These are phyloP conservation scores for Bradypodion ventrale DNA, from an alignment of 2,797 vertebrate species.

Conservation along the genomic window DNA sequence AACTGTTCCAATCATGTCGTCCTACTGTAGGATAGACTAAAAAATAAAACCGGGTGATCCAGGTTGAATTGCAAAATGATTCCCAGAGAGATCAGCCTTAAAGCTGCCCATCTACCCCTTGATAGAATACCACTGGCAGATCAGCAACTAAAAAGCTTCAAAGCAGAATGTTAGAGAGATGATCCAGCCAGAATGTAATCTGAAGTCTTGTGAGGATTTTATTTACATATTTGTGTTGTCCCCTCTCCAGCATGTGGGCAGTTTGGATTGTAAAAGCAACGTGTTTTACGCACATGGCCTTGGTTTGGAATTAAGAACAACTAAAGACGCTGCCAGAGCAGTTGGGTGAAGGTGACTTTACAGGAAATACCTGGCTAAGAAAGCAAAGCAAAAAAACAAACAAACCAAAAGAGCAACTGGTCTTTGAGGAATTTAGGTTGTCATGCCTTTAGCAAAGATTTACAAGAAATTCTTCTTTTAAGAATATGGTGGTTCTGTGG, in stretches of 20 bases:
- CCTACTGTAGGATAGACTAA: not conserved
- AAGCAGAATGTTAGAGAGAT: slow-evolving; percentile 35
- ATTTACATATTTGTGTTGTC: slow-evolving; percentile 32
- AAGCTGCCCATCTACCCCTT: not conserved
- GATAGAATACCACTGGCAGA: not conserved
- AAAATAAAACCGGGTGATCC: not conserved
- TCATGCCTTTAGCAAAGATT: not conserved
- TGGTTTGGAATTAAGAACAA: slow-evolving; percentile 58
- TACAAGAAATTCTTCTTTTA: slow-evolving; percentile 9
- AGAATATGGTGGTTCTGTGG: not conserved
- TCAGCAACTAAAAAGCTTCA: slow-evolving; percentile 17
- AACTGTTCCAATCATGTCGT: not conserved
- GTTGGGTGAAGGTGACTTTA: slow-evolving; percentile 66
- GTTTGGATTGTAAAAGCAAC: slow-evolving; percentile 54
- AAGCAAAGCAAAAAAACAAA: not conserved
- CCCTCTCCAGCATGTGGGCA: slow-evolving; percentile 49
- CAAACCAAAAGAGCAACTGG: not conserved
- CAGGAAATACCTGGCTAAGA: slow-evolving; percentile 48
- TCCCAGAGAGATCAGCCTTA: not conserved
- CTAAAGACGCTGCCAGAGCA: slow-evolving; percentile 38
- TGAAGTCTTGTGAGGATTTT: slow-evolving; percentile 51
- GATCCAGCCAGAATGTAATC: slow-evolving; percentile 61
- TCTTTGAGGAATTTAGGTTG: not conserved
- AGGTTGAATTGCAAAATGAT: not conserved
- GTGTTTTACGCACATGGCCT: slow-evolving; percentile 15